Conservation (phyloP, 2,113 vertebrate species). For the Piprites chloris region DNA sequence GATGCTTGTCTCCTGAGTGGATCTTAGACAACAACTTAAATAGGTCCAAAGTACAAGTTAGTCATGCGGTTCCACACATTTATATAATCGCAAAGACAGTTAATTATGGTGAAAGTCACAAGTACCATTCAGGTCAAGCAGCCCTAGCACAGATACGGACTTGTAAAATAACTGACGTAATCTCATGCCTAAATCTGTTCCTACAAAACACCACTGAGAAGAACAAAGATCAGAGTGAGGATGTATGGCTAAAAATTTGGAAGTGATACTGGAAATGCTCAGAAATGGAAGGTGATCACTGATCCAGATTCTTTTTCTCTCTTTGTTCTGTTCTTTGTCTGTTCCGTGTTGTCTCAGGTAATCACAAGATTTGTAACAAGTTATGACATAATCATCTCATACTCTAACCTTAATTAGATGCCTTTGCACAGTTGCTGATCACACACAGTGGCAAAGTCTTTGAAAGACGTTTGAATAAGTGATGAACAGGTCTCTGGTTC, state of each 20-base stretch:
- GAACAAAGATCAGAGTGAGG: background rate
- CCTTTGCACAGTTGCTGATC: background rate
- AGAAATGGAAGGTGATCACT: background rate
- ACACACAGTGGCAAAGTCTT: background rate
- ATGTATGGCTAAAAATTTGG: background rate
- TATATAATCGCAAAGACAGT: background rate
- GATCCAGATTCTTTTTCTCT: background rate
- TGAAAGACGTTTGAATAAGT: background rate
- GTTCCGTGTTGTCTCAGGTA: background rate
- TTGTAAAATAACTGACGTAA: background rate
- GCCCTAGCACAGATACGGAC: background rate
- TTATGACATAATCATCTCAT: background rate
- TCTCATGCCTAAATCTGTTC: background rate
- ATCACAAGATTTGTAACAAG: background rate
- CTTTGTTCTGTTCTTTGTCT: fast-evolving
- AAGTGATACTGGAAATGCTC: background rate
- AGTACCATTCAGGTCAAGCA: background rate
- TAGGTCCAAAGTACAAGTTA: slow-evolving; percentile 35
- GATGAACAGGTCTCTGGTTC: background rate
- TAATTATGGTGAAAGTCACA: background rate
- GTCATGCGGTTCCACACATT: background rate
- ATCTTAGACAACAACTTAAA: background rate
- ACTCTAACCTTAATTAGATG: background rate
- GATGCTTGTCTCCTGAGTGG: background rate
- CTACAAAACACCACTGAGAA: background rate